Percentiles rank a stretch among this genome's conserved stretches.
Conservation (phyloP, 2,113 vertebrate species). For the Pan troglodytes region NHGRI_mPanTro3-v2.1_pri NC_072413.2:36136501-36137000, state of each 20-base stretch:
- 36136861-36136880: not conserved
- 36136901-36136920: not conserved
- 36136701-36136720: not conserved
- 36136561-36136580: not conserved
- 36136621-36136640: not conserved
- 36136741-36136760: not conserved
- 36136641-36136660: not conserved
- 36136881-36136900: not conserved
- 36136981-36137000: not conserved
- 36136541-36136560: not conserved
- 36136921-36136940: not conserved
- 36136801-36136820: not conserved
- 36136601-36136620: not conserved
- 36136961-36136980: not conserved
- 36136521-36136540: not conserved
- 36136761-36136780: not conserved
- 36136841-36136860: not conserved
- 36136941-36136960: not conserved
- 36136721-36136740: not conserved
- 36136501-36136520: not conserved
- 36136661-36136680: not conserved
- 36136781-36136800: not conserved
- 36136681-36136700: not conserved
- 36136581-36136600: not conserved
- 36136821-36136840: not conserved